These are phyloP conservation scores for Plodia interpunctella DNA, from an alignment of 1,140 invertebrate genomes.

Conservation along the genomic window DNA sequence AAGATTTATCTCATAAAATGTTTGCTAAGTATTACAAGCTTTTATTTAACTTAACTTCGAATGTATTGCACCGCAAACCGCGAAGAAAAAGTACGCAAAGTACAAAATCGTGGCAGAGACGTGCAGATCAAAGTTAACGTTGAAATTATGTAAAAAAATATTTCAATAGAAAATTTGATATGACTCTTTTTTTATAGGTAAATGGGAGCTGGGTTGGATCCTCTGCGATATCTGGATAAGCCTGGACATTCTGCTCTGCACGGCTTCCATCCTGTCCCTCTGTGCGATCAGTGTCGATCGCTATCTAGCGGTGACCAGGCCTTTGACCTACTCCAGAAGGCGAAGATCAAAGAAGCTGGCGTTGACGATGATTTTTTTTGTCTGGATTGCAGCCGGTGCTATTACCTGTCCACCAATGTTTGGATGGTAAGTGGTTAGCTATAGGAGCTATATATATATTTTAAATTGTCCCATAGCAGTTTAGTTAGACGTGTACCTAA, in stretches of 20 bases:
- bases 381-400: constrained; percentile 88
- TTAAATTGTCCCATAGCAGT: no score
- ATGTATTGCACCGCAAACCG: no score
- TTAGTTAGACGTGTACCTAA: no score
- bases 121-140: no score
- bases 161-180: no score
- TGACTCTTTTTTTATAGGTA: constrained; percentile 74
- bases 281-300: constrained; percentile 92
- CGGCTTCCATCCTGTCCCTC: constrained; percentile 87
- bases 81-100: no score
- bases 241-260: constrained; percentile 94
- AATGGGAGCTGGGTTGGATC: constrained; percentile 87
- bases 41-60: no score
- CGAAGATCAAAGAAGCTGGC: constrained; percentile 87
- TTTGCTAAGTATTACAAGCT: no score
- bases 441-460: no score
- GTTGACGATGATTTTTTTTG: constrained; percentile 86
- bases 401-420: constrained; percentile 91
- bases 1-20: no score
- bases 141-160: no score
- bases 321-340: constrained; percentile 87
- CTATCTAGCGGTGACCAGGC: constrained; percentile 92
- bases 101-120: no score
- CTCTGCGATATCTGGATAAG: constrained; percentile 95
- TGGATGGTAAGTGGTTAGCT: constrained; percentile 84